phyloP scores from a whole-genome alignment of 2,888 invertebrate species.

The Dynastes maya region DNA sequence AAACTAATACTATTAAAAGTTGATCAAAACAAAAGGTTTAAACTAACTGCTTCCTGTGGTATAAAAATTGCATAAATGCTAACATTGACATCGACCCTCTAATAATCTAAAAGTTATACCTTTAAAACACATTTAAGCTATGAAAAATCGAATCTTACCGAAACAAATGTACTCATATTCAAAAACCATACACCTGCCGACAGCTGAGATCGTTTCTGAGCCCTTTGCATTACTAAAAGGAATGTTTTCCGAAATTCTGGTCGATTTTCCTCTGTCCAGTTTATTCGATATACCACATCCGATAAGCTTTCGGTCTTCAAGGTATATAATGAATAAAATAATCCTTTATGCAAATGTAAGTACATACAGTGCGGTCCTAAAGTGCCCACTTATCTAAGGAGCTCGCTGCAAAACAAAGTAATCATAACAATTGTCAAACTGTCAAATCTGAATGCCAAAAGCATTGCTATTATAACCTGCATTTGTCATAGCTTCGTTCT shows the following conservation, averaged over 20 bases:
- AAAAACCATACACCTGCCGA: conserved; percentile 4
- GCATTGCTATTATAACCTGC: no score
- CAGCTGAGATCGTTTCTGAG: not conserved
- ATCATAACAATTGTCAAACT: no score
- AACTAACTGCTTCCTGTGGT: not conserved
- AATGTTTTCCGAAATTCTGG: not conserved
- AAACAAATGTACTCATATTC: conserved; percentile 19
- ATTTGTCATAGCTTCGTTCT: no score
- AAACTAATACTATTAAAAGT: no score
- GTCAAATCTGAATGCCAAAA: no score
- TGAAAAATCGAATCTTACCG: not conserved
- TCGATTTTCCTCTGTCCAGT: not conserved
- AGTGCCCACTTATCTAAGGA: no score
- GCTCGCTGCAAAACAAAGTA: no score
- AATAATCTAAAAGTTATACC: not conserved
- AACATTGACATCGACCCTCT: conserved; percentile 13
- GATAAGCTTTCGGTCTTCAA: conserved; percentile 5
- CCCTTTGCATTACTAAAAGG: not conserved
- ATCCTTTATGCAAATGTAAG: no score
- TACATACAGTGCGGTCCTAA: no score
- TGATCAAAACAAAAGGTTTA: no score
- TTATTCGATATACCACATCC: not conserved
- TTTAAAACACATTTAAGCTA: not conserved
- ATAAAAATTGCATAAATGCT: conserved; percentile 2
- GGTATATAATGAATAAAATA: no score